Evolutionary conservation across 2,888 invertebrate species (phyloP).

Genomic region (Coelopa pilipes): DNA sequence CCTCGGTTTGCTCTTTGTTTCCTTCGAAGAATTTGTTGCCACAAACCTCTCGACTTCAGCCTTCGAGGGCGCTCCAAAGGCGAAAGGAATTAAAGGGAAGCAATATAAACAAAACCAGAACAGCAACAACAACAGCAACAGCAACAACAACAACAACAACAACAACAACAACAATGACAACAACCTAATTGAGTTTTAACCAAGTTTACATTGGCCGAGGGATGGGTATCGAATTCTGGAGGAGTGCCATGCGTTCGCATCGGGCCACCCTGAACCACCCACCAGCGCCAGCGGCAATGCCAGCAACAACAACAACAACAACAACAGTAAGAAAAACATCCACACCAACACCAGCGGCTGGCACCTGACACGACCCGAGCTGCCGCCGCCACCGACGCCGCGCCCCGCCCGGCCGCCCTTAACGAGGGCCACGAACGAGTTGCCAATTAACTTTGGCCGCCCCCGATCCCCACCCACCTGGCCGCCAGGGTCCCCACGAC

Average conservation of each 20-base stretch:
- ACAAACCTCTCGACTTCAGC: no score
- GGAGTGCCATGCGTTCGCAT: constrained; percentile 11
- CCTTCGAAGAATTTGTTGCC: no score
- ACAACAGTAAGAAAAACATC: neutral
- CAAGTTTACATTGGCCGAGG: neutral
- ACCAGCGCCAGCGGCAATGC: neutral
- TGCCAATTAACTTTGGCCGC: constrained; percentile 14
- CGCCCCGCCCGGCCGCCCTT: neutral
- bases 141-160: neutral
- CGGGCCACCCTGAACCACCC: neutral
- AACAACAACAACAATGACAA: constrained; percentile 2
- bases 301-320: neutral
- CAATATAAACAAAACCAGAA: constrained; percentile 5
- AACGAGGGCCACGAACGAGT: constrained; percentile 13
- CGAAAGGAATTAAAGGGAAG: no score
- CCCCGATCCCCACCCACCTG: neutral
- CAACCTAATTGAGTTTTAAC: constrained; percentile 27
- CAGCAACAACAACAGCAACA: constrained; percentile 6
- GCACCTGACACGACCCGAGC: neutral
- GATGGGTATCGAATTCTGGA: constrained; percentile 4
- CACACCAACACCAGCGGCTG: neutral
- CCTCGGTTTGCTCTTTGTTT: no score
- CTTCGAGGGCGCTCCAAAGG: no score
- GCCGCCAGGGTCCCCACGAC: neutral
- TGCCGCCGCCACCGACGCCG: neutral